Evolutionary conservation across 2,113 vertebrate genomes (phyloP).

Genomic region (Paracanthobrama guichenoti): DNA sequence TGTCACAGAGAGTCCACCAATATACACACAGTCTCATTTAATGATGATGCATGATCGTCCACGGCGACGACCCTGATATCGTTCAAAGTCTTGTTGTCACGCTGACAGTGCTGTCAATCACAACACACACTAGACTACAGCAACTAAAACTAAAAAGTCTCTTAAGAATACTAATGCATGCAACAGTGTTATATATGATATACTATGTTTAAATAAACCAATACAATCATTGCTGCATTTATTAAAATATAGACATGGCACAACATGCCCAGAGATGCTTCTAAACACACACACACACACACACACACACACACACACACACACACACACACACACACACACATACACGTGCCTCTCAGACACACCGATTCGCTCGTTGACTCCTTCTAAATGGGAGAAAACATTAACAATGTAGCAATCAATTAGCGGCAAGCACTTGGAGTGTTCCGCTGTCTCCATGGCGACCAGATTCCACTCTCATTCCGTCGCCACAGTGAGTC

Average conservation of each 20-base stretch:
- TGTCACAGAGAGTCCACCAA: slow-evolving; percentile 15
- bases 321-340: neutral
- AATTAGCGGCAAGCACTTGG: slow-evolving; percentile 17
- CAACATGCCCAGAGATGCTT: neutral
- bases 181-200: neutral
- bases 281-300: neutral
- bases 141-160: no score
- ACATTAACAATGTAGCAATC: slow-evolving; percentile 26
- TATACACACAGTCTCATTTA: slow-evolving; percentile 23
- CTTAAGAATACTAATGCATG: slow-evolving; percentile 33
- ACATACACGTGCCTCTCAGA: neutral
- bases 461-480: slow-evolving; percentile 35
- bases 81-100: slow-evolving; percentile 27
- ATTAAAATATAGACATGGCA: neutral
- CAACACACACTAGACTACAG: slow-evolving; percentile 9
- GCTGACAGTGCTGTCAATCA: slow-evolving; percentile 51
- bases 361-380: neutral
- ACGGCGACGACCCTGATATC: slow-evolving; percentile 28
- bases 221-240: neutral
- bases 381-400: slow-evolving; percentile 4
- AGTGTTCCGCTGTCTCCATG: slow-evolving; percentile 29
- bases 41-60: slow-evolving; percentile 39
- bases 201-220: neutral
- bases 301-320: neutral
- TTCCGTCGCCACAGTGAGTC: neutral